Evolutionary conservation across 2,797 vertebrate species (phyloP), one percentile per base, ranked within the genome.

Genomic region (Craterocephalus amniculus): DNA sequence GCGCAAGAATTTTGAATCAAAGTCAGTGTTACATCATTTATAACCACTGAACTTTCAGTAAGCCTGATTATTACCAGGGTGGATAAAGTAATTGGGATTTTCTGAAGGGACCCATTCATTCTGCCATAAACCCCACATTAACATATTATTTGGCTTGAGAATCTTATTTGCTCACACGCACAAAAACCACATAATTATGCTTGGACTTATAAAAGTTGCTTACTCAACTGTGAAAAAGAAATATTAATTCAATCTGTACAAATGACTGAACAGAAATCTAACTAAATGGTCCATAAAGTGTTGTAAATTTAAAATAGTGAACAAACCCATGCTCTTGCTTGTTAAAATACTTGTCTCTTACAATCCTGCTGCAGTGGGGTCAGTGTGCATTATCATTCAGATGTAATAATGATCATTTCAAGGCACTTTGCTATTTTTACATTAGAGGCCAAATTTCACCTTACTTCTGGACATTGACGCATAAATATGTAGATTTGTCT

Each of bases 391-490:
- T 51, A 26, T 67, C 34, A 52, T 45, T 48, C 10, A 57, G 1
- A 0, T 10, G 49, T 78, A 74, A 54, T 54, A 57, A 45, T 75
- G 52, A 32, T 61, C 40, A 75, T 81, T 78, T 59, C 55, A 66
- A 68, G 36, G 76, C 63, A 63, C 59, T 61, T 24, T 48, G 58
- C 65, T 75, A 74, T 79, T 76, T 81, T 83, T 63, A 66, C 64
- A 58, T 51, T 36, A 55, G 60, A 76, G 56, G 58, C 74, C 59
- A 63, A 76, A 49, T 84, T 75, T 81, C 57, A 63, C 49, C 79
- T 70, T 62, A 3, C 72, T 52, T 68, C 58, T 63, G 29, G 34
- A 56, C 70, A 68, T 68, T 29, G 63, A 58, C 58, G 67, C 74
- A 63, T 64, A 45, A 31, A 70, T 65, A 32, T 74, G 74, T 78